Conservation (phyloP, 2,888 invertebrate species). For the Cantharis lateralis region DNA sequence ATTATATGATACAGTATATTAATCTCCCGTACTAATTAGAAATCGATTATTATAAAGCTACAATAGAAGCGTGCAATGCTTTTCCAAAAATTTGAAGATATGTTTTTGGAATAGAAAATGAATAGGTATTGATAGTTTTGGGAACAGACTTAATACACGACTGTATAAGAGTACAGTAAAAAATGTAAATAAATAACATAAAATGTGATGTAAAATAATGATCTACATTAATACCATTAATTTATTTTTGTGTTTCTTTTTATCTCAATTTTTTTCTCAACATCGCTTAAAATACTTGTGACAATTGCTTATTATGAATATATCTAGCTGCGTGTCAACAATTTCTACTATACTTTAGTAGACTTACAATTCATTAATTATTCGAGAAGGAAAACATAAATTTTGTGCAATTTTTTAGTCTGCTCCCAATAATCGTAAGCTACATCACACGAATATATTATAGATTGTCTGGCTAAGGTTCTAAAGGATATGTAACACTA, state of each 20-base stretch:
- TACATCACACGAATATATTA: conserved; percentile 47
- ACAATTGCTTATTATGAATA: background rate
- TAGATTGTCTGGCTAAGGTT: conserved; percentile 54
- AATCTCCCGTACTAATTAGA: conserved; percentile 8
- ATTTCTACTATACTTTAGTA: background rate
- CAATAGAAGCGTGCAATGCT: conserved; percentile 31
- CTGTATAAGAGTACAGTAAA: background rate
- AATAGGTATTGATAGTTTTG: conserved; percentile 33
- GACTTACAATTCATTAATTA: background rate
- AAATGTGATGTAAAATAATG: conserved; percentile 25
- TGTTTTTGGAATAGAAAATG: conserved; percentile 39
- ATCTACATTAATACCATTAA: conserved; percentile 16
- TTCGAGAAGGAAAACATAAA: conserved; percentile 5
- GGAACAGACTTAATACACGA: conserved; percentile 18
- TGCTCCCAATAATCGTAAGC: conserved; percentile 32
- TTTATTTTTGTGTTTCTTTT: conserved; percentile 2
- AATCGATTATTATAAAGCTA: conserved; percentile 14
- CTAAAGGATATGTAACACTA: conserved; percentile 30
- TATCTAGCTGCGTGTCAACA: background rate
- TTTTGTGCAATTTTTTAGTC: conserved; percentile 16
- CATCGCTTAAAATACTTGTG: conserved; percentile 4
- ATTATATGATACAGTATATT: conserved; percentile 3
- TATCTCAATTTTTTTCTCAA: conserved; percentile 6
- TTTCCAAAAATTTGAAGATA: conserved; percentile 38
- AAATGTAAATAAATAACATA: conserved; percentile 1